Evolutionary conservation across 2,888 invertebrate genomes (phyloP).

Genomic region (Acleris emargana): DNA sequence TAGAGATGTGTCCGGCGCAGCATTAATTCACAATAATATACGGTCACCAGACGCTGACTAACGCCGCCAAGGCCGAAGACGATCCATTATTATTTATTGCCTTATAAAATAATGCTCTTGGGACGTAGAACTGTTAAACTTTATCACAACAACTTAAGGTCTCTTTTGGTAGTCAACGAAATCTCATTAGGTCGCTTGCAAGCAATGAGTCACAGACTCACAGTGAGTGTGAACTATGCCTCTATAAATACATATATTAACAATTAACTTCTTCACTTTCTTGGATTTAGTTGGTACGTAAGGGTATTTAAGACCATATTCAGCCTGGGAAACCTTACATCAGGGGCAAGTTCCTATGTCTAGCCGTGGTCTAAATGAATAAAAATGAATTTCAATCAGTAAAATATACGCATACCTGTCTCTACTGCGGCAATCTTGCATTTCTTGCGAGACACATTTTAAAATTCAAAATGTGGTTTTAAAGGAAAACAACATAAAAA

Average conservation of each 20-base stretch:
- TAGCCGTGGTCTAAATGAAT: no score
- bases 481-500: slow-evolving; percentile 20
- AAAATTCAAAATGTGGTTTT: slow-evolving; percentile 5
- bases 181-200: slow-evolving; percentile 66
- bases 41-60: slow-evolving; percentile 67
- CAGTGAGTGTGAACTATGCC: slow-evolving; percentile 52
- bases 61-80: slow-evolving; percentile 77
- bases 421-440: neutral
- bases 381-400: no score
- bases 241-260: slow-evolving; percentile 63
- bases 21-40: slow-evolving; percentile 53
- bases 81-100: slow-evolving; percentile 81
- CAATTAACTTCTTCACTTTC: neutral
- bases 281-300: neutral
- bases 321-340: no score
- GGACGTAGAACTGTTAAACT: slow-evolving; percentile 46
- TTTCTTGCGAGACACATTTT: neutral
- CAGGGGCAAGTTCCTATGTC: no score
- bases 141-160: slow-evolving; percentile 53
- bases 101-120: slow-evolving; percentile 63
- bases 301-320: neutral
- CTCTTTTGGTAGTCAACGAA: slow-evolving; percentile 47
- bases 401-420: no score
- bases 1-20: slow-evolving; percentile 37
- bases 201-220: slow-evolving; percentile 72